Conservation (phyloP, 2,113 vertebrate species). For the Tichodroma muraria region DNA sequence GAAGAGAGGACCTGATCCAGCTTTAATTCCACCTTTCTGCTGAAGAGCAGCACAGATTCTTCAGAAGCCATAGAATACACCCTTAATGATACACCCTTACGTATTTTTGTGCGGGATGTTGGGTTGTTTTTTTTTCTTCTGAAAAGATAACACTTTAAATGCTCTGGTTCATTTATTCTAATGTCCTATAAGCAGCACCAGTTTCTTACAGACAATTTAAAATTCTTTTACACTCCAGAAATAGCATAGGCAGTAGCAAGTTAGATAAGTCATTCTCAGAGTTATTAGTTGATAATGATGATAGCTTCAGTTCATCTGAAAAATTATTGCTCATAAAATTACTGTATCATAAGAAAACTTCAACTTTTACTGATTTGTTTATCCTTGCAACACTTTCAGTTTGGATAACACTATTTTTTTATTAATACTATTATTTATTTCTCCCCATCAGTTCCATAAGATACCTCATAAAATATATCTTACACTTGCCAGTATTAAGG, state of each 20-base stretch:
- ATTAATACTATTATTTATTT: slow-evolving; percentile 49
- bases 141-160: background rate
- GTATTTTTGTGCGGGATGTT: background rate
- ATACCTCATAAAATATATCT: slow-evolving; percentile 1
- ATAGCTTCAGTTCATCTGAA: slow-evolving; percentile 48
- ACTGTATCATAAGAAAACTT: slow-evolving; percentile 40
- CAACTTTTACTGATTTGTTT: slow-evolving; percentile 43
- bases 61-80: background rate
- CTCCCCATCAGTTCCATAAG: background rate
- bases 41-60: background rate
- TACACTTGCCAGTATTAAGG: background rate
- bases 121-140: slow-evolving; percentile 24
- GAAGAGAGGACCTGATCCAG: background rate
- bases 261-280: slow-evolving; percentile 53
- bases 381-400: background rate
- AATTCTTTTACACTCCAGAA: slow-evolving; percentile 46
- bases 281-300: slow-evolving; percentile 54
- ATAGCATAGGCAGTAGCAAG: slow-evolving; percentile 20
- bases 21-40: background rate
- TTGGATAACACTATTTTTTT: background rate
- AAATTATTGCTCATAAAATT: slow-evolving; percentile 55
- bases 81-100: background rate
- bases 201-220: slow-evolving; percentile 35
- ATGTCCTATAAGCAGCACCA: slow-evolving; percentile 2
- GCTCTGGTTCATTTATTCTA: slow-evolving; percentile 29